These are phyloP conservation scores for Ochotona princeps DNA, from an alignment of 2,113 vertebrate genomes.

Conservation along the genomic window DNA sequence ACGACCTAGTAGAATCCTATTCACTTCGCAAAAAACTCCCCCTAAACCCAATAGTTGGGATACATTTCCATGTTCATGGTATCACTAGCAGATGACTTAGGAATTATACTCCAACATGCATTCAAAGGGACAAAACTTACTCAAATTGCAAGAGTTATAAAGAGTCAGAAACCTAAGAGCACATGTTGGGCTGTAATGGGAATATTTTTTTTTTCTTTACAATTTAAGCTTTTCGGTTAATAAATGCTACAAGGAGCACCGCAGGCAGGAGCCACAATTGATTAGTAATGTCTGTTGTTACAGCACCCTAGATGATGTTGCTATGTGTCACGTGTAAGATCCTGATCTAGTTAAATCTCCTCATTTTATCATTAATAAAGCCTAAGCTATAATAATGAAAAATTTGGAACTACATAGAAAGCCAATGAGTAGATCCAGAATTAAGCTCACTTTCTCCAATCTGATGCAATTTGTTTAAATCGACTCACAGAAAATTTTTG, in stretches of 20 bases:
- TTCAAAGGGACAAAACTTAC: no score
- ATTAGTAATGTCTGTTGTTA: not conserved
- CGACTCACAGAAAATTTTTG: not conserved
- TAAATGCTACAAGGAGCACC: constrained; percentile 1
- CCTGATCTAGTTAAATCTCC: not conserved
- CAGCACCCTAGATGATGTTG: no score
- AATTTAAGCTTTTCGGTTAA: constrained; percentile 32
- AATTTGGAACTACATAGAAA: not conserved
- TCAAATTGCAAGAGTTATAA: not conserved
- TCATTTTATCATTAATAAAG: not conserved
- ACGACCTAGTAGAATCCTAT: no score
- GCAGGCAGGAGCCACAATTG: not conserved
- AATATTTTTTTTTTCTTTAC: not conserved
- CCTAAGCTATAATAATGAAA: not conserved
- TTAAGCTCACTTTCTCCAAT: not conserved
- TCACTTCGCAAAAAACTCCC: no score
- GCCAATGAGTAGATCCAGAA: not conserved
- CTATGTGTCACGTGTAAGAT: not conserved
- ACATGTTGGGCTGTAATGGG: not conserved
- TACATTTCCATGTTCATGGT: no score
- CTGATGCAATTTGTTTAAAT: not conserved
- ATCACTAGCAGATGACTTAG: no score
- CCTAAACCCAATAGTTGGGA: no score
- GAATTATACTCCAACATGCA: no score
- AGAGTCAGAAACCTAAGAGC: not conserved